These are phyloP conservation scores for Eonycteris spelaea DNA, from an alignment of 2,113 vertebrate genomes.

Conservation along the genomic window DNA sequence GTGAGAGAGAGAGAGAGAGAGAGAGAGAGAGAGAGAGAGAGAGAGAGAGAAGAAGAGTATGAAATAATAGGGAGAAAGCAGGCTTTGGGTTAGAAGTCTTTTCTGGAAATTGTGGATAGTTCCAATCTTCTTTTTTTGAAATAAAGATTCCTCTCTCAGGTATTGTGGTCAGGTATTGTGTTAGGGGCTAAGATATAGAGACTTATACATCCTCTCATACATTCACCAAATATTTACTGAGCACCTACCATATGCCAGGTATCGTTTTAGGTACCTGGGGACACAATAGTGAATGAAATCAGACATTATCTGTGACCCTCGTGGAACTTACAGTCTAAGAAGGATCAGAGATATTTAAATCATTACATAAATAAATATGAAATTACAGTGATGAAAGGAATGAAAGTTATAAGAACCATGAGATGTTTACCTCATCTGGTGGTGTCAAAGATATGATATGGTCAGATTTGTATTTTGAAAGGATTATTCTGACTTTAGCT, in stretches of 20 bases:
- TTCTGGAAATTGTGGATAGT: background rate
- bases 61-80: background rate
- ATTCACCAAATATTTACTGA: background rate
- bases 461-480: background rate
- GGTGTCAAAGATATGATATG: background rate
- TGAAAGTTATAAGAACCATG: background rate
- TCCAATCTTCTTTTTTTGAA: background rate
- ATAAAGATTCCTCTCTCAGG: background rate
- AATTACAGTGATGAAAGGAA: background rate
- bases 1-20: no score
- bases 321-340: background rate
- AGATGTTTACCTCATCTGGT: background rate
- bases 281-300: background rate
- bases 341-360: background rate
- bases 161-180: background rate
- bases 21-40: no score
- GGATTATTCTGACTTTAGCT: background rate
- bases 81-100: background rate
- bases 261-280: background rate
- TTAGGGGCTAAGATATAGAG: background rate
- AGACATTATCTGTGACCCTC: background rate
- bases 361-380: background rate
- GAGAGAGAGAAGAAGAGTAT: background rate
- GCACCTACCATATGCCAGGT: background rate
- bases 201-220: background rate